Evolutionary conservation across 2,888 invertebrate species (phyloP), one percentile per base, ranked within the genome.

Genomic region (Neoaliturus tenellus): DNA sequence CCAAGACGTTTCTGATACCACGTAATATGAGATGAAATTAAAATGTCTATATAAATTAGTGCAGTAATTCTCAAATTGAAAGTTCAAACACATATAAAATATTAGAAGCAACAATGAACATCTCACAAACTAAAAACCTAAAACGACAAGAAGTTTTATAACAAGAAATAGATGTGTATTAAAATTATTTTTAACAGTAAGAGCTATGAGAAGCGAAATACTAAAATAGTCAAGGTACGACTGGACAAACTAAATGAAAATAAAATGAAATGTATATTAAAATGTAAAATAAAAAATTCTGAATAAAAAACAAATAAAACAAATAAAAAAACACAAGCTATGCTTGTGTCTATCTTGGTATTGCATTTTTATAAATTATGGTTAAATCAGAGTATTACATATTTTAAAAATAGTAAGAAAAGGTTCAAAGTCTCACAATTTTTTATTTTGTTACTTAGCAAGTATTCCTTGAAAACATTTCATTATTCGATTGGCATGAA

Each of bases 1-100:
- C 71, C 71, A 71, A 71, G 39, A 51, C 23, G 4, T 62, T 62
- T 62, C 62, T 62, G 62, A 62, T 51, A 62, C 62, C 62, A 14
- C 31, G 28, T 28, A 28, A 62, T 31, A 28, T 62, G 55, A 25
- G 55, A 55, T 55, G 12, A 31, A 25, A 62, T 62, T 25, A 31
- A 62, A 25, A 55, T 55, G 31, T 28, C 17, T 62, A 62, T 62
- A 62, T 12, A 62, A 62, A 62, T 28, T 62, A 62, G 31, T 62
- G 31, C 28, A 62, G 62, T 28, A 31, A 62, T 62, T 62, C 62
- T 28, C 28, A 62, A 62, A 28, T 31, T 6, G 31, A 55, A 31
- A 17, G 17, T 28, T 62, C 31, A 62, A n/a, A 62, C 62, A 28
- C 31, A 28, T 28, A 62, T 62, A 62, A 62, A 62, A 31, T 62